Conservation (phyloP, 2,888 invertebrate genomes). For the Heliconius erato region DNA sequence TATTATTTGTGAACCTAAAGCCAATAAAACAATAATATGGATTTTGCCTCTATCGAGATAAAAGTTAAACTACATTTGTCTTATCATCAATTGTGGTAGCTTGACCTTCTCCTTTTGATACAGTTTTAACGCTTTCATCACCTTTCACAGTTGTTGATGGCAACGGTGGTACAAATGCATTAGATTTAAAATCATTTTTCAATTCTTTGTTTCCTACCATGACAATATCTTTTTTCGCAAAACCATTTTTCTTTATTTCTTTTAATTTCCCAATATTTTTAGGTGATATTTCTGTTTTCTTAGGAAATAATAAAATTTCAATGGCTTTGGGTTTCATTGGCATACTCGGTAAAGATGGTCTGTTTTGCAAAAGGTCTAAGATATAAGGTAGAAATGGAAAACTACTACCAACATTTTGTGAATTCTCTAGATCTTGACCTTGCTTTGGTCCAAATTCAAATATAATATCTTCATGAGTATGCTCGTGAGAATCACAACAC, state of each 20-base stretch:
- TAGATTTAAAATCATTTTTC: conserved; percentile 60
- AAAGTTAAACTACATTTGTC: conserved; percentile 33
- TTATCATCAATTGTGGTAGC: conserved; percentile 46
- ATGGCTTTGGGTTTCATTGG: conserved; percentile 65
- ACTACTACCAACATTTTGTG: conserved; percentile 35
- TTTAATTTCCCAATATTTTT: conserved; percentile 51
- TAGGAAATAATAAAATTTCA: conserved; percentile 75
- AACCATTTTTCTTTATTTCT: conserved; percentile 55
- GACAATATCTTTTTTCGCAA: conserved; percentile 63
- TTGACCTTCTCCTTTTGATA: conserved; percentile 48
- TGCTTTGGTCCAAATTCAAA: conserved; percentile 67
- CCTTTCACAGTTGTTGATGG: conserved; percentile 67
- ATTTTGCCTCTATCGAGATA: neutral
- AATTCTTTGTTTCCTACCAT: conserved; percentile 70
- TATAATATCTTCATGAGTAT: conserved; percentile 67
- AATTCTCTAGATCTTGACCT: conserved; percentile 46
- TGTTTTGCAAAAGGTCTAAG: conserved; percentile 59
- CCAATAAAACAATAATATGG: neutral
- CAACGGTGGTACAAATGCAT: conserved; percentile 48
- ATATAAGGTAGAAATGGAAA: conserved; percentile 60
- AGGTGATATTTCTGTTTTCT: conserved; percentile 60
- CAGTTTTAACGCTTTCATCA: conserved; percentile 56
- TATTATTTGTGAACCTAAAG: neutral
- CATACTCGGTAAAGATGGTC: conserved; percentile 52
- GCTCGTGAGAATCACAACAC: conserved; percentile 77